These are phyloP conservation scores for Pelecanus crispus DNA, from an alignment of 2,113 vertebrate genomes.

Conservation along the genomic window DNA sequence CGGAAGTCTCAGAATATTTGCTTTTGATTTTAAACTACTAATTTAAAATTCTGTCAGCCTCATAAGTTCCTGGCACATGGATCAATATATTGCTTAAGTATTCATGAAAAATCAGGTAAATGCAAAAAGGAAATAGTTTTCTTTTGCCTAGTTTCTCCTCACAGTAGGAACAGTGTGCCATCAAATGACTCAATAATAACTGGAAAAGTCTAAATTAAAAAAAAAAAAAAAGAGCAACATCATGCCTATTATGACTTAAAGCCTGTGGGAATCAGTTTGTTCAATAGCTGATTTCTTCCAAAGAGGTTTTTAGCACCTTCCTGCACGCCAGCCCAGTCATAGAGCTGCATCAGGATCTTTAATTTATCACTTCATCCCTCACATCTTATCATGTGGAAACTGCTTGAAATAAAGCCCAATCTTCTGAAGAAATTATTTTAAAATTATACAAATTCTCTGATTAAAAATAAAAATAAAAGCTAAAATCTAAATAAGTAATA, in stretches of 20 bases:
- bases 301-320: neutral
- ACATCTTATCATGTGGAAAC: neutral
- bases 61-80: neutral
- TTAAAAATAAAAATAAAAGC: neutral
- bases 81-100: neutral
- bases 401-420: neutral
- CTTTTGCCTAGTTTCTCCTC: neutral
- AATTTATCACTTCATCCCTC: neutral
- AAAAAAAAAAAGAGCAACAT: neutral
- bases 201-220: neutral
- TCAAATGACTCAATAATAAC: neutral
- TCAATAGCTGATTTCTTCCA: neutral
- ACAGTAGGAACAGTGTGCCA: neutral
- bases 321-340: neutral
- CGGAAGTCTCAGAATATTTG: neutral
- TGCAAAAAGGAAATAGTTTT: neutral
- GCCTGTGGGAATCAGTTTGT: neutral
- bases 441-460: neutral
- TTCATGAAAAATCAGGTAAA: neutral
- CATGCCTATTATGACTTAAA: neutral
- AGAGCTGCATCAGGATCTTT: neutral
- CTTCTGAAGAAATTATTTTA: neutral
- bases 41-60: neutral
- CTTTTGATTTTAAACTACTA: neutral
- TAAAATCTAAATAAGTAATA: neutral